phyloP scores from a whole-genome alignment of 2,113 vertebrate species.

The Hipposideros armiger region DNA sequence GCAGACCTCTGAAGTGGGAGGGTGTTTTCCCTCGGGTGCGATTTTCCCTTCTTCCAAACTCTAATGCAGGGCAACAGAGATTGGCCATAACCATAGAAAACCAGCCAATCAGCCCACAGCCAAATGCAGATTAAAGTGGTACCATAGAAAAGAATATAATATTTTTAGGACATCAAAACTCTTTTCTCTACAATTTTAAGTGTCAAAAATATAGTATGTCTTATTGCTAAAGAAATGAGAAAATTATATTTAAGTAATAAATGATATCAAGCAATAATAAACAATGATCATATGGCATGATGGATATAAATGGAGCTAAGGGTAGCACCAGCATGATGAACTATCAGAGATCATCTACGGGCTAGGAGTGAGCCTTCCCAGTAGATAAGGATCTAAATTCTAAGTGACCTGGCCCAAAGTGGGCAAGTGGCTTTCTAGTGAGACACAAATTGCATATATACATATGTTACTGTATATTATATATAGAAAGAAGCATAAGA shows the following conservation, averaged over 20 bases:
- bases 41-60: neutral
- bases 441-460: neutral
- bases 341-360: neutral
- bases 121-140: neutral
- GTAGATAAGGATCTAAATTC: neutral
- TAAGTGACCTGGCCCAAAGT: neutral
- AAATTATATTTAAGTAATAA: neutral
- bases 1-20: neutral
- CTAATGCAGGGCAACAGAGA: neutral
- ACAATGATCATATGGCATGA: neutral
- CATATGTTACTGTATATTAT: neutral
- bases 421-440: neutral
- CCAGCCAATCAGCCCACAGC: neutral
- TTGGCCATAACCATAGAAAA: neutral
- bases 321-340: neutral
- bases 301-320: neutral
- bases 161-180: neutral
- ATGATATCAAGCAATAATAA: neutral
- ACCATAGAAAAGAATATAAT: neutral
- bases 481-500: neutral
- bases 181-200: neutral
- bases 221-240: constrained; percentile 37
- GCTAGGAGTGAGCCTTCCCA: neutral
- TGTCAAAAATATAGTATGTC: neutral
- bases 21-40: neutral